phyloP scores from a whole-genome alignment of 2,113 vertebrate genomes.

The Epinephelus lanceolatus region DNA sequence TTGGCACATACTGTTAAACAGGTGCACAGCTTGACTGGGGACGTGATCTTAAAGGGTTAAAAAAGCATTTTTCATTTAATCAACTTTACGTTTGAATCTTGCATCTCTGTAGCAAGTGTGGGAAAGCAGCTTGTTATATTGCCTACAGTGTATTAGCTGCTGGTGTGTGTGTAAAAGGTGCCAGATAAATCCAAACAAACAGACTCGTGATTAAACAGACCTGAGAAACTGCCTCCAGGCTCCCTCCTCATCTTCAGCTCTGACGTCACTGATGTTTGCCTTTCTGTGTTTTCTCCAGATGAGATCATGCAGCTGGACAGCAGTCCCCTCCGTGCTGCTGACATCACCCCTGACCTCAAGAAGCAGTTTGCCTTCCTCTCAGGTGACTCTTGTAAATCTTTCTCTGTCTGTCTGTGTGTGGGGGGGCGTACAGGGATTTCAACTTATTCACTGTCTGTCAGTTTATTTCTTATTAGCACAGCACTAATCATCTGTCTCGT shows the following conservation, averaged over 20 bases:
- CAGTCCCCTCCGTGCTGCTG: constrained; percentile 90
- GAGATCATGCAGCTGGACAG: constrained; percentile 98
- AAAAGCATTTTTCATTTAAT: not conserved
- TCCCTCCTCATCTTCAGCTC: not conserved
- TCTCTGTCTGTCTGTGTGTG: constrained; percentile 2
- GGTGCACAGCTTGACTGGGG: no score
- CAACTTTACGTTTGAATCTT: not conserved
- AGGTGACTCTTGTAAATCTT: constrained; percentile 83
- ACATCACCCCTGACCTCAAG: constrained; percentile 93
- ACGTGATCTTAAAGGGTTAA: no score
- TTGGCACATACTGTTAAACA: no score
- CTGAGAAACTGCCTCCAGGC: not conserved
- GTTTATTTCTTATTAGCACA: not conserved
- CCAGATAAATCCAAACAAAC: not conserved
- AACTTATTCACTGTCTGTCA: not conserved
- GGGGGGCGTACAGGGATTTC: not conserved
- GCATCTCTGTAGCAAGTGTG: not conserved
- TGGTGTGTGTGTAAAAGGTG: not conserved
- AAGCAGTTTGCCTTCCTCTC: constrained; percentile 96
- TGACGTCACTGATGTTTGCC: constrained; percentile 17
- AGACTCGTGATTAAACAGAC: not conserved
- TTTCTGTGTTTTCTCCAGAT: constrained; percentile 84
- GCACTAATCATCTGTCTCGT: not conserved
- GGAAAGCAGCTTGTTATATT: not conserved
- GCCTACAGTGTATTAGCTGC: not conserved